Conservation (phyloP, 2,797 vertebrate species). For the Platalea minor region DNA sequence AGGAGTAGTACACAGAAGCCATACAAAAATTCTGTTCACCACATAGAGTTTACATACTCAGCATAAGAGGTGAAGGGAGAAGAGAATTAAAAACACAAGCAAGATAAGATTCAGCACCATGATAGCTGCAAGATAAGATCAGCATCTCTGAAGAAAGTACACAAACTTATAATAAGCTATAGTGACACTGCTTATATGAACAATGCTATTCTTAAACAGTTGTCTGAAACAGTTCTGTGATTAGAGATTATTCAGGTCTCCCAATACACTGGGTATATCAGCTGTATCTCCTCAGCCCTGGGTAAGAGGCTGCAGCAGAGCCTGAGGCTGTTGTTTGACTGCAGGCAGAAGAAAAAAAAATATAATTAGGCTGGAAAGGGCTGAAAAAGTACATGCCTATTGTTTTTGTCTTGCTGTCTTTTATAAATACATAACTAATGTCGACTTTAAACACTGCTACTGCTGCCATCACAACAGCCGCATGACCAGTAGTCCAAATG, state of each 20-base stretch:
- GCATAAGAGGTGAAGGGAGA: neutral
- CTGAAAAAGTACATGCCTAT: neutral
- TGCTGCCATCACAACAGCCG: neutral
- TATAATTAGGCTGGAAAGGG: neutral
- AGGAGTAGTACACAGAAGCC: neutral
- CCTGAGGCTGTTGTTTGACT: neutral
- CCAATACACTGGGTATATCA: neutral
- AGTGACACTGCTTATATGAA: neutral
- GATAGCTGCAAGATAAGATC: neutral
- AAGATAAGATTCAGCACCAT: neutral
- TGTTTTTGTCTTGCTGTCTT: neutral
- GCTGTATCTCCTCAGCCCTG: neutral
- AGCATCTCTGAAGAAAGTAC: neutral
- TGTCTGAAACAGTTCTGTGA: neutral
- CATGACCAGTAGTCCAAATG: neutral
- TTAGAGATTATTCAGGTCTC: neutral
- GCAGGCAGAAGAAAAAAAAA: neutral
- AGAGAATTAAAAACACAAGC: neutral
- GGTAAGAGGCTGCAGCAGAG: neutral
- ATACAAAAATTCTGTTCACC: neutral
- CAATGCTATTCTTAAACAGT: neutral
- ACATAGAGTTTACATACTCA: neutral
- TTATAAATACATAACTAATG: neutral
- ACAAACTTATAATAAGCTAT: neutral
- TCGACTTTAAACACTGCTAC: neutral